phyloP scores from a whole-genome alignment of 2,113 vertebrate genomes.

The Perca schrenkii region DNA sequence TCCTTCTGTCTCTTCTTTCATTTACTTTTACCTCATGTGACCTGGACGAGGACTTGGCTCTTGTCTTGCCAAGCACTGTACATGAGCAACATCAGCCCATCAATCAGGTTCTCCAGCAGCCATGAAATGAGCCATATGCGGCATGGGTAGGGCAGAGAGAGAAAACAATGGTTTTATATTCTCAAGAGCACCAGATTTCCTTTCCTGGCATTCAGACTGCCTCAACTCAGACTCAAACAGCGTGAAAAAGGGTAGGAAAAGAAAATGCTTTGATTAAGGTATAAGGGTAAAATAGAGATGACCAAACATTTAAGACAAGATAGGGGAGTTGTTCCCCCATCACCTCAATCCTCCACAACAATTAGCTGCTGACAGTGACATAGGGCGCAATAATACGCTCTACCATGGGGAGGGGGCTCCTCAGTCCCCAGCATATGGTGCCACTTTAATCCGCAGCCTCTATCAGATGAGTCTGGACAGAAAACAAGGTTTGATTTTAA shows the following conservation, averaged over 20 bases:
- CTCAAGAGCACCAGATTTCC: constrained; percentile 17
- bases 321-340: constrained; percentile 8
- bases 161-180: constrained; percentile 42
- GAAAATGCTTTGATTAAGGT: constrained; percentile 6
- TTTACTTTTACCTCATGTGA: constrained; percentile 54
- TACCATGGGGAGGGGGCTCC: constrained; percentile 10
- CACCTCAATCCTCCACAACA: constrained; percentile 52
- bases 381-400: constrained; percentile 65
- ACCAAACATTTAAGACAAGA: constrained; percentile 45
- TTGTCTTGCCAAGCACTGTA: constrained; percentile 9
- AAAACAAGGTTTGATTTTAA: constrained; percentile 41
- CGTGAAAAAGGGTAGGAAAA: not conserved
- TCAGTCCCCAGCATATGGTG: constrained; percentile 64
- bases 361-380: constrained; percentile 70
- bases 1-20: constrained; percentile 17
- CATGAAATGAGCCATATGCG: constrained; percentile 75
- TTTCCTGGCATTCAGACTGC: constrained; percentile 9
- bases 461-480: constrained; percentile 38
- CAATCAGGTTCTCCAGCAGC: constrained; percentile 72
- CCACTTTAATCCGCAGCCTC: constrained; percentile 67
- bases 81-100: constrained; percentile 51
- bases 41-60: constrained; percentile 24
- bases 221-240: constrained; percentile 14
- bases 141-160: constrained; percentile 21
- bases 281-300: constrained; percentile 36